Conservation (phyloP, 2,113 vertebrate species). For the Tympanuchus pallidicinctus region DNA sequence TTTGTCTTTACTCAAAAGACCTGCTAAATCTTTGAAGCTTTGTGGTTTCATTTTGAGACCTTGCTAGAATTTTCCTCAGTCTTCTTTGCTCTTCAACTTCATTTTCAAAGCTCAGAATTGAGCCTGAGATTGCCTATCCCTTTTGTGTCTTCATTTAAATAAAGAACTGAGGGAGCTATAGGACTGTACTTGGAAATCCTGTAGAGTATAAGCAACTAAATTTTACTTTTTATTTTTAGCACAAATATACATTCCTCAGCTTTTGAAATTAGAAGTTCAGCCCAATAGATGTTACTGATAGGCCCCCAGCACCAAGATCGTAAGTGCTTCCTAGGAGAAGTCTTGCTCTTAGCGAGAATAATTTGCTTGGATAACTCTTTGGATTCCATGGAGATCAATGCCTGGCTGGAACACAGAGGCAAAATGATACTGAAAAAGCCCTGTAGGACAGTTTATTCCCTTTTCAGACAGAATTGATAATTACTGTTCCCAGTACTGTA, state of each 20-base stretch:
- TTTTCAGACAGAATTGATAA: conserved; percentile 49
- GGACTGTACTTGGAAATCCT: neutral
- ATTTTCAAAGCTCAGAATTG: neutral
- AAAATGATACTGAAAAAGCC: conserved; percentile 26
- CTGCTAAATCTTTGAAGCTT: neutral
- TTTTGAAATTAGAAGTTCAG: neutral
- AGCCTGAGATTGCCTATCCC: neutral
- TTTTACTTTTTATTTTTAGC: neutral
- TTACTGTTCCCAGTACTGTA: neutral
- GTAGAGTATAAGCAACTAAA: neutral
- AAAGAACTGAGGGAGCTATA: neutral
- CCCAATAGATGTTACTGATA: neutral
- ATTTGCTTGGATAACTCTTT: conserved; percentile 13
- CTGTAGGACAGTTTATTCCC: conserved; percentile 30
- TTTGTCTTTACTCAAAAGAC: neutral
- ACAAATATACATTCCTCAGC: neutral
- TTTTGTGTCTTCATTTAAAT: neutral
- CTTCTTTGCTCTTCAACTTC: neutral
- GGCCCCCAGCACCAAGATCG: neutral
- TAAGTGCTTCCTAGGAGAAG: neutral
- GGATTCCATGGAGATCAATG: neutral
- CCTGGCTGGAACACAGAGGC: conserved; percentile 9
- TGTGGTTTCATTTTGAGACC: neutral
- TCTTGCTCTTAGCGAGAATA: neutral
- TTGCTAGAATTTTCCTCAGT: neutral